Conservation (phyloP, 2,113 vertebrate genomes). For the Marmota flaviventris region DNA sequence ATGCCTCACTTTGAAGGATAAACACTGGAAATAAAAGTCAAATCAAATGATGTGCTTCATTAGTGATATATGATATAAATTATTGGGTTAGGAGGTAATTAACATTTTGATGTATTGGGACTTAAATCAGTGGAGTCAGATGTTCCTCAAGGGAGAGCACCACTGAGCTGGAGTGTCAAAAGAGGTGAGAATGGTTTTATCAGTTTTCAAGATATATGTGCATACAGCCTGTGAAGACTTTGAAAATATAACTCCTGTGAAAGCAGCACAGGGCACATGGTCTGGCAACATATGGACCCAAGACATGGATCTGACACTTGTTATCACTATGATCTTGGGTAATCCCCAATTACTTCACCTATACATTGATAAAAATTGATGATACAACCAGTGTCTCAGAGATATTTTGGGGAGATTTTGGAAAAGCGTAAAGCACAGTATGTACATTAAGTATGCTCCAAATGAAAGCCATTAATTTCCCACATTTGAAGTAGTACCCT, state of each 20-base stretch:
- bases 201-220: neutral
- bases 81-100: neutral
- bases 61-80: neutral
- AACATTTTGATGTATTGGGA: neutral
- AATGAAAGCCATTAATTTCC: slow-evolving; percentile 29
- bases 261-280: neutral
- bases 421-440: neutral
- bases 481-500: neutral
- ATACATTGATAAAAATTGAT: neutral
- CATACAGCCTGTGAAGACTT: too few species aligned
- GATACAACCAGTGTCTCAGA: neutral
- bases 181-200: neutral
- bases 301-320: neutral
- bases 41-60: neutral
- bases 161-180: neutral
- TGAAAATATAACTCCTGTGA: neutral
- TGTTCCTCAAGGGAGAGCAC: neutral
- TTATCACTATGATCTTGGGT: neutral
- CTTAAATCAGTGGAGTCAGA: neutral
- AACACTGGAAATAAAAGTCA: neutral
- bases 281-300: neutral
- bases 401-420: neutral
- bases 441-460: neutral
- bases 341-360: neutral
- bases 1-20: neutral